A percentile compares a stretch with the other conserved stretches of the same genome.
phyloP scores from a whole-genome alignment of 2,113 vertebrate species.

The human region DNA sequence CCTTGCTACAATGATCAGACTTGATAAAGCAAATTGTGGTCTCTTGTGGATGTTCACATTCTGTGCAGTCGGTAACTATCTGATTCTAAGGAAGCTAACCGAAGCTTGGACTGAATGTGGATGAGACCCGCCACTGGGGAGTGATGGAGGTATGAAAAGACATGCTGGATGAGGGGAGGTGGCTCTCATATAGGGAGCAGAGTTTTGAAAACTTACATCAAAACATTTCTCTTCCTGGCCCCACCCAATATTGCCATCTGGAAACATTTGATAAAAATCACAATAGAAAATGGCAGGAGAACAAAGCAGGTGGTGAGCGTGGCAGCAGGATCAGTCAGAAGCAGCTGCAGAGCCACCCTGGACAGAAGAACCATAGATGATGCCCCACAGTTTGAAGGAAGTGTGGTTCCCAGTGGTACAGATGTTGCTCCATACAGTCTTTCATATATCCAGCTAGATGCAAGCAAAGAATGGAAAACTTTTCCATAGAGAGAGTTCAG shows the following conservation, averaged over 20 bases:
- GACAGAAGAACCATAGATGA: neutral
- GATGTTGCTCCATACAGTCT: neutral
- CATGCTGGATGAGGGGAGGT: no score
- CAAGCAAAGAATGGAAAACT: neutral
- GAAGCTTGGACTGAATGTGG: neutral
- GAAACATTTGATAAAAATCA: neutral
- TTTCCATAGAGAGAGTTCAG: neutral
- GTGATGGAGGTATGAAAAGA: no score
- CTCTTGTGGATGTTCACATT: neutral
- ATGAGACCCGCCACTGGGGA: neutral
- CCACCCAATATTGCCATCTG: neutral
- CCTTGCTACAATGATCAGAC: neutral
- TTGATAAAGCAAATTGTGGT: neutral
- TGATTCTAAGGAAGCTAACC: neutral
- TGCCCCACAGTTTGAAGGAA: neutral
- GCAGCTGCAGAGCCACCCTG: neutral
- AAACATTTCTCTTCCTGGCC: neutral
- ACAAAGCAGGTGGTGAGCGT: neutral
- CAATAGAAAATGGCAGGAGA: neutral
- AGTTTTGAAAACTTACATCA: neutral
- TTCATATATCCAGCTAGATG: neutral
- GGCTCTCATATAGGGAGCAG: neutral
- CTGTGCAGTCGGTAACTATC: neutral
- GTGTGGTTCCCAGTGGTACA: no score
- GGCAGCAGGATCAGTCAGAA: neutral